phyloP scores from a whole-genome alignment of 2,797 vertebrate genomes.

The Sebastes taczanowskii region DNA sequence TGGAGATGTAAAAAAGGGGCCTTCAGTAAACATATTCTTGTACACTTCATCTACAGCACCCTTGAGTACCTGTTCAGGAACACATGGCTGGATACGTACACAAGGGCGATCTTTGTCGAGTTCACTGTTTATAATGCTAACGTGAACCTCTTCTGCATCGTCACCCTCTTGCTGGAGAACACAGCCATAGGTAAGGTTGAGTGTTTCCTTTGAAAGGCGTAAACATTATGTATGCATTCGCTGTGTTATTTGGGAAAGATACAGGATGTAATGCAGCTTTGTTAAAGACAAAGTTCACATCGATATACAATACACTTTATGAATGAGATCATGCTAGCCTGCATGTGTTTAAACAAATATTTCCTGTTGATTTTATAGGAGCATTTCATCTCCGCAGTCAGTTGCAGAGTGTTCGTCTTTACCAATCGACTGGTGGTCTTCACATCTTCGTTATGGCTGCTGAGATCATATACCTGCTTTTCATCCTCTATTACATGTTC shows the following conservation, averaged over 20 bases:
- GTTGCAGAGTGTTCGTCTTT: constrained; percentile 86
- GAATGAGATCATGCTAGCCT: not conserved
- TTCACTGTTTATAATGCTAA: constrained; percentile 96
- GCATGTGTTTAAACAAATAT: not conserved
- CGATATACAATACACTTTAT: not conserved
- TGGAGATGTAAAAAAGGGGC: not conserved
- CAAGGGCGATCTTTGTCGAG: constrained; percentile 90
- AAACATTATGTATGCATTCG: not conserved
- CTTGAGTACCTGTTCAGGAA: constrained; percentile 86
- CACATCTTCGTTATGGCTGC: constrained; percentile 87
- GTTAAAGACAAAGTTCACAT: not conserved
- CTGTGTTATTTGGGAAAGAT: not conserved
- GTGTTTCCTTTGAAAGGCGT: not conserved
- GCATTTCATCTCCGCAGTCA: constrained; percentile 84
- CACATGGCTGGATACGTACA: constrained; percentile 89
- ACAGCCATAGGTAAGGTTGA: constrained; percentile 84
- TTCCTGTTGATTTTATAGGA: constrained; percentile 71
- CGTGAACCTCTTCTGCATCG: constrained; percentile 92
- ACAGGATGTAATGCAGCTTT: not conserved
- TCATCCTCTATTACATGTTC: constrained; percentile 92
- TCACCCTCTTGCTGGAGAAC: constrained; percentile 89
- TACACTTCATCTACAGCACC: constrained; percentile 74
- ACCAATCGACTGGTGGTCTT: constrained; percentile 84
- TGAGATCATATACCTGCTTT: constrained; percentile 89
- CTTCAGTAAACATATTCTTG: not conserved